phyloP scores from a whole-genome alignment of 2,797 vertebrate species.

The Semotilus atromaculatus region DNA sequence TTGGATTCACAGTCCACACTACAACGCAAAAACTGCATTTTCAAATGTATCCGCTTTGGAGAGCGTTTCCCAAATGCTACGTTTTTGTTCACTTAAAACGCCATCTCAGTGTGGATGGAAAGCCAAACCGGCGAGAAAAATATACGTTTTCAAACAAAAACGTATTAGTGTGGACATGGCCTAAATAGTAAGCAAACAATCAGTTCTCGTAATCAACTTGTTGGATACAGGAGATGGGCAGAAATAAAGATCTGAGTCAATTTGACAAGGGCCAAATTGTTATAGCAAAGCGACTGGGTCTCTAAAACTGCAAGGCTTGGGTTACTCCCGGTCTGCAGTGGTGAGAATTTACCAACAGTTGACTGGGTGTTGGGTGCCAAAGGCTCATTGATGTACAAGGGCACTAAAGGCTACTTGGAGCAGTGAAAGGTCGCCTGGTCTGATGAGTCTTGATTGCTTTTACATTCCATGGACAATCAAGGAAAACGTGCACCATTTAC shows the following conservation, averaged over 20 bases:
- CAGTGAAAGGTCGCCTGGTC: not conserved
- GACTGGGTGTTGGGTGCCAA: not conserved
- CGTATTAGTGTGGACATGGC: too few relatives aligned
- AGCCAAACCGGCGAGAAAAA: too few relatives aligned
- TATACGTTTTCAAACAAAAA: too few relatives aligned
- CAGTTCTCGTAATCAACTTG: not conserved
- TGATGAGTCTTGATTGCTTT: not conserved
- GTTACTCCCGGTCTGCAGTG: not conserved
- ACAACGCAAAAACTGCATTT: too few relatives aligned
- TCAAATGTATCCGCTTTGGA: too few relatives aligned
- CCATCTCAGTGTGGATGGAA: too few relatives aligned
- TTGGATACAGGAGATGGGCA: not conserved
- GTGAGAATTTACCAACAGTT: not conserved
- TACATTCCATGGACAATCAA: too few relatives aligned
- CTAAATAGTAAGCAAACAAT: not conserved
- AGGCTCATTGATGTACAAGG: not conserved
- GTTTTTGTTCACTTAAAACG: too few relatives aligned
- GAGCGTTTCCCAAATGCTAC: too few relatives aligned
- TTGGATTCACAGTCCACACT: too few relatives aligned
- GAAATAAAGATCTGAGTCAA: not conserved
- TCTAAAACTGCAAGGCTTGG: not conserved
- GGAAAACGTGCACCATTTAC: not conserved
- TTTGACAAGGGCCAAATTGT: not conserved
- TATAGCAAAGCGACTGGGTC: not conserved
- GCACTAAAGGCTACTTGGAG: not conserved